These are phyloP conservation scores for Microcebus griseorufus DNA, from an alignment of 2,113 vertebrate species.

Conservation along the genomic window DNA sequence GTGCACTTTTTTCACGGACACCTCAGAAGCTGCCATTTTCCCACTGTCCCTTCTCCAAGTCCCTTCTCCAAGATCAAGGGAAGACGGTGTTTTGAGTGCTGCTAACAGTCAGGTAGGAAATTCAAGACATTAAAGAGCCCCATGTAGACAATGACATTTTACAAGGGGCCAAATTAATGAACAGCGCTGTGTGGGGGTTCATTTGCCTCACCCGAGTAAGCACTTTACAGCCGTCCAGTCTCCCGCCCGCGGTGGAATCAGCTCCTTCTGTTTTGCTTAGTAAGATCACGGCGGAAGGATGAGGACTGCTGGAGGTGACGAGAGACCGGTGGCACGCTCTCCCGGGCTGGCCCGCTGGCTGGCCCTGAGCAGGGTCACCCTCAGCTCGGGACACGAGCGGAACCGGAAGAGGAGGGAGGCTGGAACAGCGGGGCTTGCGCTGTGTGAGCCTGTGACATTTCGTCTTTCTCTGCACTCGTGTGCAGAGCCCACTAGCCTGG, in stretches of 20 bases:
- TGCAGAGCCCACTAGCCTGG: too few species aligned
- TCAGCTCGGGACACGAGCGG: fast-evolving
- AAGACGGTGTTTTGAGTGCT: neutral
- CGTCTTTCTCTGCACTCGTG: too few species aligned
- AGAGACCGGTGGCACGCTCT: neutral
- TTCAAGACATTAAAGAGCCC: neutral
- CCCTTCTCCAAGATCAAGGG: neutral
- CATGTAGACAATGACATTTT: neutral
- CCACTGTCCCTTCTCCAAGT: too few species aligned
- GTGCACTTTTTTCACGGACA: fast-evolving
- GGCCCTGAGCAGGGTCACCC: neutral
- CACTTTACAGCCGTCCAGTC: neutral
- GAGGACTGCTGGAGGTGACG: too few species aligned
- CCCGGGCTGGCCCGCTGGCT: fast-evolving
- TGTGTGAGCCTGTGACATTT: fast-evolving
- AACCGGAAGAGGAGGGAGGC: fast-evolving
- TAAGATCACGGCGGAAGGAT: constrained; percentile 32
- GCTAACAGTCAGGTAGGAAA: neutral
- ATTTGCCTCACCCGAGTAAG: constrained; percentile 47
- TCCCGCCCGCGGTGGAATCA: neutral
- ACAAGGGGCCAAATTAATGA: neutral
- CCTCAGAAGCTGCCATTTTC: fast-evolving
- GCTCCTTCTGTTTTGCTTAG: constrained; percentile 56
- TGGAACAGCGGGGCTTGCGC: fast-evolving
- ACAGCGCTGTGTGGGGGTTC: neutral